Evolutionary conservation across 2,888 invertebrate genomes (phyloP), one percentile per base, ranked within the genome.

Genomic region (Apoderus coryli): DNA sequence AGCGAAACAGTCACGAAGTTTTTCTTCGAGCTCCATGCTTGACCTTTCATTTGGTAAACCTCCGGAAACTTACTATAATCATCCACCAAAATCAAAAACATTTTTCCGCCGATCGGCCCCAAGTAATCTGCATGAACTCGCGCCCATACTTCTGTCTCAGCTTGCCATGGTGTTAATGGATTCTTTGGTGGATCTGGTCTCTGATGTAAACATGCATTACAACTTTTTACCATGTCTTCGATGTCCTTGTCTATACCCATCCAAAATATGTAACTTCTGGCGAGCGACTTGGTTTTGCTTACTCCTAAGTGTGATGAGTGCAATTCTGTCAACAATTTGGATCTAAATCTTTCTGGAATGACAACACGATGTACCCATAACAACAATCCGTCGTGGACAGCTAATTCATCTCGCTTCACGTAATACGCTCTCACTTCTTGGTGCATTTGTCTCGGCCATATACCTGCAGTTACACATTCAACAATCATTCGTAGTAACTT

Each of bases 241-340:
- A n/a, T n/a, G n/a, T n/a, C n/a, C n/a, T n/a, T n/a, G n/a, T n/a
- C n/a, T n/a, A n/a, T n/a, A n/a, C n/a, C n/a, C n/a, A n/a, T n/a
- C n/a, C n/a, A 19, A 6, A 6, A 19, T 19, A 19, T 7, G 19
- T 19, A 19, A 6, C 7, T n/a, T n/a, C 19, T 19, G 6, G 45
- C 48, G 9, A 47, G 23, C 10, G 40, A 27, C 36, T 50, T 49
- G 38, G 43, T 44, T 29, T 41, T 39, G 24, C 38, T 44, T 10
- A 40, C 38, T n/a, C 44, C 49, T 4, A 40, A 36, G 31, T 52
- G 49, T 9, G 39, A 34, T 9, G 26, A 26, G 30, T 46, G 47
- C 5, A 49, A 31, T 33, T 38, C 33, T 22, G 36, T 34, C 14
- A 44, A 22, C 9, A 44, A 27, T 16, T 25, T 32, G 28, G 14